Base-by-base conservation (phyloP, 2,888 invertebrate species). In the Tetheella fluctuosa region DNA sequence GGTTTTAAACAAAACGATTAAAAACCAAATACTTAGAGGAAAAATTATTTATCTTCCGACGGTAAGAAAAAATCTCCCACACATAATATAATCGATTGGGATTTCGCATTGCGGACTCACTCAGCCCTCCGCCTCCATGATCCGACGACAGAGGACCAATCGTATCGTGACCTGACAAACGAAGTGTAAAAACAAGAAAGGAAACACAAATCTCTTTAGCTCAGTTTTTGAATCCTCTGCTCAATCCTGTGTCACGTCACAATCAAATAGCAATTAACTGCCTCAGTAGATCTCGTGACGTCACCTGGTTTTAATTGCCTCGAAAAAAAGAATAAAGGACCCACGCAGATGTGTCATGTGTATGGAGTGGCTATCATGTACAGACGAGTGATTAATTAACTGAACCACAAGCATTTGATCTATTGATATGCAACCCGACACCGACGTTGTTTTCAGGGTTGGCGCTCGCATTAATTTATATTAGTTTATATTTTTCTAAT, bases 271-370 rank as follows among this genome's bases (percentile, higher is more conserved):
- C 55, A 62, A 60, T 63, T 13, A 59, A 42, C 54, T 28, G 28
- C 56, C 61, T 60, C 61, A 60, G 55, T 57, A 59, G 39, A 39
- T 39, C n/a, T 39, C n/a, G n/a, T 63, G 65, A 57, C 39, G 59
- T 63, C 81, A 79, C 71, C 72, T 78, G 80, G 66, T 80, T 82
- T 82, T 77, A 85, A 84, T 83, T 74, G 79, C 71, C 59, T 56
- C 52, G 30, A n/a, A 61, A 74, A 71, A 70, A 59, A 48, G 1
- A 52, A 61, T 58, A 60, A 60, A 60, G 58, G 42, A 52, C 17
- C 42, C 52, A 62, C 57, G 42, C 59, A 52, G 48, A 54, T 57
- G 56, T 48, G 58, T 56, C 52, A 7, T 10, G 42, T 48, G 48
- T 48, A 48, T 48, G 48, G 20, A 48, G 48, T 57, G 57, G 58